Conservation (phyloP, 2,888 invertebrate genomes). For the Byasa hedistus region DNA sequence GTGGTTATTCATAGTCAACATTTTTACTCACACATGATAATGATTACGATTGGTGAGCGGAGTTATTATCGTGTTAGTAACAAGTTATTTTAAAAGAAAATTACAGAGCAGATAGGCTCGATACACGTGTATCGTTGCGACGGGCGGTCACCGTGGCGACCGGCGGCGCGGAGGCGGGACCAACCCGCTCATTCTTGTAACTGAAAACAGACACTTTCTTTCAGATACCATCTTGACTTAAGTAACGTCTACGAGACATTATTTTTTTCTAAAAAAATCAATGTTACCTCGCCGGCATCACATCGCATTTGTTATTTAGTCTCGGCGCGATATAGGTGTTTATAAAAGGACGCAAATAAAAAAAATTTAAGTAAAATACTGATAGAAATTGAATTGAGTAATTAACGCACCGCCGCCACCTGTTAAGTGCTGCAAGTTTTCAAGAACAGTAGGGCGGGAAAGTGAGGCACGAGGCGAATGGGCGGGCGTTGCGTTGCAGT, state of each 20-base stretch:
- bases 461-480: constrained; percentile 75
- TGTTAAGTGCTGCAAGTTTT: constrained; percentile 53
- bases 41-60: not conserved
- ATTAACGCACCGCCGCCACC: constrained; percentile 35
- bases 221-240: constrained; percentile 15
- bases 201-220: constrained; percentile 21
- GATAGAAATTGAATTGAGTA: constrained; percentile 33
- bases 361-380: constrained; percentile 20
- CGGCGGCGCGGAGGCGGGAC: constrained; percentile 54
- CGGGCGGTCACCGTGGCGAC: constrained; percentile 69
- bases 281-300: not conserved
- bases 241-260: constrained; percentile 2
- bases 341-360: constrained; percentile 1
- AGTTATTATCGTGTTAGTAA: constrained; percentile 27
- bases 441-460: constrained; percentile 73
- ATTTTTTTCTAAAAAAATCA: not conserved
- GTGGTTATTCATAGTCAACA: too few relatives aligned
- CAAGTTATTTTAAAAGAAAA: constrained; percentile 36
- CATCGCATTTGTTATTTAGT: not conserved
- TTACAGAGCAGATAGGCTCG: constrained; percentile 34
- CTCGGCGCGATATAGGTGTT: not conserved
- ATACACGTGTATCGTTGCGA: constrained; percentile 48
- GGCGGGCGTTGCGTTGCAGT: constrained; percentile 78
- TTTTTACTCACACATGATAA: not conserved
- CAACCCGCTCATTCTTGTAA: constrained; percentile 17